Evolutionary conservation across 2,113 vertebrate species (phyloP).

Genomic region (Saccopteryx leptura): DNA sequence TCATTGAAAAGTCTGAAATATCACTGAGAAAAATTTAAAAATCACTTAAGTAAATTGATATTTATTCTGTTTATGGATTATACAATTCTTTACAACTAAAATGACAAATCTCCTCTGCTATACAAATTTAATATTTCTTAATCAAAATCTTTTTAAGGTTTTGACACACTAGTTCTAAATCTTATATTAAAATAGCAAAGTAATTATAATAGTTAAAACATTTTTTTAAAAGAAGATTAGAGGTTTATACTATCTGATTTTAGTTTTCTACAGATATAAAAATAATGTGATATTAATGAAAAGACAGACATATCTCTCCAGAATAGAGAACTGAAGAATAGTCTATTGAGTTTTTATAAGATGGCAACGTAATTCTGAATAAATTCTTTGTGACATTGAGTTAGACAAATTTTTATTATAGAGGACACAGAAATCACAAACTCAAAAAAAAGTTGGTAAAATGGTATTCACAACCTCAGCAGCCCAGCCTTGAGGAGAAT

Average conservation of each 20-base stretch:
- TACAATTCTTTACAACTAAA: background rate
- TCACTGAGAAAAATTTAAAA: background rate
- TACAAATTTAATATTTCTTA: background rate
- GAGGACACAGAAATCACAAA: background rate
- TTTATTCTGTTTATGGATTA: background rate
- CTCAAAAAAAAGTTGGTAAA: background rate
- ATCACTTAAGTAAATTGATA: background rate
- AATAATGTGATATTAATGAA: background rate
- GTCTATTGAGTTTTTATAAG: background rate
- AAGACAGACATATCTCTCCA: background rate
- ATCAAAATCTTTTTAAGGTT: background rate
- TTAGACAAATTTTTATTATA: background rate
- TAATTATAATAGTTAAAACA: background rate
- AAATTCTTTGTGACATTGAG: background rate
- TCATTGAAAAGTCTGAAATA: background rate
- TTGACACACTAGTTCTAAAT: background rate
- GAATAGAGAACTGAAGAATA: background rate
- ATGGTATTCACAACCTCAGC: background rate
- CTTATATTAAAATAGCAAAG: background rate
- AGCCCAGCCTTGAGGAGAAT: rapidly evolving
- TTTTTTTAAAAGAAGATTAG: background rate
- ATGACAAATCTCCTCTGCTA: background rate
- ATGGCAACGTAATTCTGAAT: background rate
- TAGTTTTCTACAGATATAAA: background rate
- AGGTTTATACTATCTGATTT: background rate